Evolutionary conservation across 2,797 vertebrate species (phyloP), one percentile per base, ranked within the genome.

Genomic region (Artibeus lituratus): DNA sequence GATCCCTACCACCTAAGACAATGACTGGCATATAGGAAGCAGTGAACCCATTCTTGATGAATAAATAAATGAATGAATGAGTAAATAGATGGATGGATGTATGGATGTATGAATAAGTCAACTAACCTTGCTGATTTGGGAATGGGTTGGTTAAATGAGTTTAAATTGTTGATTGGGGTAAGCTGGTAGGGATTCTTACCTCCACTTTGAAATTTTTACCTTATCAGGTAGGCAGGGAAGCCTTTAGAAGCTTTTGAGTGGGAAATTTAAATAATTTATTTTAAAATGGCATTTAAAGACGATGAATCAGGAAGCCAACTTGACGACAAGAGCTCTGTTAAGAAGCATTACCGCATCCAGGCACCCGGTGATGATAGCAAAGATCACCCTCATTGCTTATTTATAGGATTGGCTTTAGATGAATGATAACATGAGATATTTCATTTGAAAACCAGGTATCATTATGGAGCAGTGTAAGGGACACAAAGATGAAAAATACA

Each of bases 251-350:
- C 73, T 76, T 88, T 55, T 42, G 76, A 80, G 77, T 78, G 82
- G 82, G 37, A 70, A 90, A 94, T 91, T 80, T 84, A 77, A 97
- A 95, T 91, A 81, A 32, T 35, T 47, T 94, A 47, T 80, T 82
- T 89, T 81, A 76, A 67, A 92, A 67, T 51, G 70, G 22, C 62
- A 51, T 93, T 96, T 89, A 90, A 69, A 87, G 57, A 91, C 80
- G 91, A 88, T 76, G 39, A 83, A 88, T 53, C 0, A 1, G 29
- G 78, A 44, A 39, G 78, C 83, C 49, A 10, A 69, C 37, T 65
- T 80, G 62, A 44, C 82, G 89, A 69, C 39, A 6, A 69, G 82
- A 86, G 32, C 49, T 80, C 69, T 74, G 55, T 73, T 65, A 84
- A 65, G 90, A 91, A 89, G 65, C 1, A 2, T 6, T 5, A 14